These are phyloP conservation scores for Uromys caudimaculatus DNA, from an alignment of 2,797 vertebrate species.

Conservation along the genomic window DNA sequence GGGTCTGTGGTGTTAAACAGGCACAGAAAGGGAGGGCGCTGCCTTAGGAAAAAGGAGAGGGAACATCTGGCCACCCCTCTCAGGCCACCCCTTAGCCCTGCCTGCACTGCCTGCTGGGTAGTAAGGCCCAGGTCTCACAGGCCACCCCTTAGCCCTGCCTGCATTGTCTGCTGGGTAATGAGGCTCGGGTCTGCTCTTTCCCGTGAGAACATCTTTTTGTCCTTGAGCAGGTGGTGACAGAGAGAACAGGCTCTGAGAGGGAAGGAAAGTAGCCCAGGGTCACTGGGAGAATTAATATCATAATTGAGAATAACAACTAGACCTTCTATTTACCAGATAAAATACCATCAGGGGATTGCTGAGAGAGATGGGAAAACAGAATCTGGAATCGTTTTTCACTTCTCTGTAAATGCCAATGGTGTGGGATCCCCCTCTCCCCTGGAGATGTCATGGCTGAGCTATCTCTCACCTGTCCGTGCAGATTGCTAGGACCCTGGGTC, in stretches of 20 bases:
- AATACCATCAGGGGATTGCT: constrained; percentile 72
- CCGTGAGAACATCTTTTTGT: constrained; percentile 57
- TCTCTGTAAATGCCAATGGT: constrained; percentile 61
- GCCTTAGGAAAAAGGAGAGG: not conserved
- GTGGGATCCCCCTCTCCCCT: not conserved
- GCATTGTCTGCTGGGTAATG: not conserved
- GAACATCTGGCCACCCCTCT: not conserved
- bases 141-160: not conserved
- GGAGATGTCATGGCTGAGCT: not conserved
- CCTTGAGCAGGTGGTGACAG: constrained; percentile 72
- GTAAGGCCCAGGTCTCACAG: not conserved
- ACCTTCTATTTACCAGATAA: constrained; percentile 77
- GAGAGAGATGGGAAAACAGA: constrained; percentile 59
- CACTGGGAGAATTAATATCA: constrained; percentile 79
- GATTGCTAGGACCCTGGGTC: not conserved
- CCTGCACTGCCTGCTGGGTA: no score
- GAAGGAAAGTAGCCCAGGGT: constrained; percentile 74
- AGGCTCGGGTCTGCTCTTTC: constrained; percentile 12
- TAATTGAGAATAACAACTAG: constrained; percentile 79
- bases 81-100: rapidly evolving
- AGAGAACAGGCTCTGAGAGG: constrained; percentile 41
- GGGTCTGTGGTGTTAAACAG: not conserved
- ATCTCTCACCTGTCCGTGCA: not conserved
- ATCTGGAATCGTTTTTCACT: constrained; percentile 74
- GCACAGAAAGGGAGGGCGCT: not conserved